These are phyloP conservation scores for Myanophis thanlyinensis DNA, from an alignment of 2,113 vertebrate genomes.

Conservation along the genomic window DNA sequence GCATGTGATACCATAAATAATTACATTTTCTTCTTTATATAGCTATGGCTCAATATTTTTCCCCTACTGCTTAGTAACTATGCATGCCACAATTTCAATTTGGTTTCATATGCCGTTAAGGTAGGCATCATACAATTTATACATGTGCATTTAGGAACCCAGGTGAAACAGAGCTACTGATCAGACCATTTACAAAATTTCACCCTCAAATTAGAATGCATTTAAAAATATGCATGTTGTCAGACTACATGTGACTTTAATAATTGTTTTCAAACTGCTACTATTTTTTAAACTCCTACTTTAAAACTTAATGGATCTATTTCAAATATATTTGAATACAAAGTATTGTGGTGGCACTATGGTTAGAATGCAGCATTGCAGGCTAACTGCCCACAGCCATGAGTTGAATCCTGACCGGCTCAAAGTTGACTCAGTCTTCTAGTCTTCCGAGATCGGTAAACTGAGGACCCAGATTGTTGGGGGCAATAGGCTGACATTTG, in stretches of 20 bases:
- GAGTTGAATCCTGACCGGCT: background rate
- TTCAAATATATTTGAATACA: background rate
- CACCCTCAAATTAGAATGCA: background rate
- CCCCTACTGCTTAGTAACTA: conserved; percentile 52
- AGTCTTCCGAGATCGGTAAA: background rate
- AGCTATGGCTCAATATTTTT: conserved; percentile 56
- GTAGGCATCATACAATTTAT: background rate
- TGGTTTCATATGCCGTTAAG: background rate
- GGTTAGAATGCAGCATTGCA: background rate
- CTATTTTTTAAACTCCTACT: background rate
- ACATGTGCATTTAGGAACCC: conserved; percentile 21
- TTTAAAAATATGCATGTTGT: background rate
- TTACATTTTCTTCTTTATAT: conserved; percentile 60
- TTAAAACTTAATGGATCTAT: background rate
- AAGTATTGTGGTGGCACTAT: background rate
- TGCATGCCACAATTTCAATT: background rate
- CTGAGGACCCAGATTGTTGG: background rate
- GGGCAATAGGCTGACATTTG: background rate
- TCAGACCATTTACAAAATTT: conserved; percentile 17
- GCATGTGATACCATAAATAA: conserved; percentile 65
- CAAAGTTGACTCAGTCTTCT: background rate
- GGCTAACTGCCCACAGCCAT: background rate
- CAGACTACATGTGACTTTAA: background rate
- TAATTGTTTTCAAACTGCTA: background rate
- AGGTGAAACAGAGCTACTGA: conserved; percentile 13